Conservation (phyloP, 2,797 vertebrate genomes). For the Phataginus tetradactyla region DNA sequence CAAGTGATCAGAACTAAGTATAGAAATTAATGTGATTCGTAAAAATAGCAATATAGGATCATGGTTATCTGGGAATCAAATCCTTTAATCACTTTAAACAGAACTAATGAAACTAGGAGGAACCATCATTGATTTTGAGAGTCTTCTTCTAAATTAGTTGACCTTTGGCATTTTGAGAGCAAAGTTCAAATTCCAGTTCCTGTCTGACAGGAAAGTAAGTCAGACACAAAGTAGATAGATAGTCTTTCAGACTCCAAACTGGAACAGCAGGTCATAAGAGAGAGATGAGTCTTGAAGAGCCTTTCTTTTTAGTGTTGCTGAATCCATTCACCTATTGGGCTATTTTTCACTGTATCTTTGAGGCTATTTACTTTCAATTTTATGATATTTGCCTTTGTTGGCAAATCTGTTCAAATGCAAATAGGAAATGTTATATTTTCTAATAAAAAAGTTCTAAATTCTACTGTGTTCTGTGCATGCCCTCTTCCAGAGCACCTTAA, state of each 20-base stretch:
- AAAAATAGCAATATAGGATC: slow-evolving; percentile 61
- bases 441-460: slow-evolving; percentile 7
- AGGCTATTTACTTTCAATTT: background rate
- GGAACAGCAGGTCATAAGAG: slow-evolving; percentile 31
- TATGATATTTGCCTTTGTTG: background rate
- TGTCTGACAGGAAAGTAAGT: slow-evolving; percentile 74
- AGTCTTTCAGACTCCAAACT: slow-evolving; percentile 51
- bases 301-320: background rate
- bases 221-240: slow-evolving; percentile 62
- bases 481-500: background rate
- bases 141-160: slow-evolving; percentile 76
- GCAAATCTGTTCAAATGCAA: background rate
- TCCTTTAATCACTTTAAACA: slow-evolving; percentile 73
- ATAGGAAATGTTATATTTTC: slow-evolving; percentile 41
- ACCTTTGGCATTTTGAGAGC: slow-evolving; percentile 78
- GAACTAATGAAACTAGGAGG: slow-evolving; percentile 71
- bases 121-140: slow-evolving; percentile 70
- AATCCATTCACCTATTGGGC: background rate
- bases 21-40: slow-evolving; percentile 71
- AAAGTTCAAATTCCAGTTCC: slow-evolving; percentile 82
- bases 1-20: slow-evolving; percentile 48
- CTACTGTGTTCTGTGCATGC: background rate
- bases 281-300: background rate
- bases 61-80: slow-evolving; percentile 69
- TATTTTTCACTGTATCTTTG: slow-evolving; percentile 29